Evolutionary conservation across 1,140 invertebrate genomes (phyloP).

Genomic region (Bombus turneri): DNA sequence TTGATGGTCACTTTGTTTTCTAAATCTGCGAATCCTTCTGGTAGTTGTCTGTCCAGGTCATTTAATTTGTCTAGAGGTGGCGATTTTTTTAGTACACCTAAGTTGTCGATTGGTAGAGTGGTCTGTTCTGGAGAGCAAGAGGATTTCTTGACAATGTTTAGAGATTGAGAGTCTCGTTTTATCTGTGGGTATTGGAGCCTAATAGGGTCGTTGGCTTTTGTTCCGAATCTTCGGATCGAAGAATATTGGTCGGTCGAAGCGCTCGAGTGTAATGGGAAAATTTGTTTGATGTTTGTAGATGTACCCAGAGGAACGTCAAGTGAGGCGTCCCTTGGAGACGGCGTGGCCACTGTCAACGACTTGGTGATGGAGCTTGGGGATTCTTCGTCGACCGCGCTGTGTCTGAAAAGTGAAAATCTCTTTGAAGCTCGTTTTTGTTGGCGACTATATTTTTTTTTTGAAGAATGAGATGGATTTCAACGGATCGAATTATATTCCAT

Average conservation of each 20-base stretch:
- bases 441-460: no score
- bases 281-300: slow-evolving; percentile 1
- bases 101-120: background rate
- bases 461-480: no score
- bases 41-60: background rate
- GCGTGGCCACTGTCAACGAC: slow-evolving; percentile 21
- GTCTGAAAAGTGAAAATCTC: slow-evolving; percentile 56
- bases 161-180: background rate
- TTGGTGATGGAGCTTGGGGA: slow-evolving; percentile 65
- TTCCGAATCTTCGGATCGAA: slow-evolving; percentile 8
- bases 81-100: background rate
- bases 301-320: slow-evolving; percentile 24
- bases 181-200: background rate
- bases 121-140: background rate
- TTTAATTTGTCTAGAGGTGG: no score
- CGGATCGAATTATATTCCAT: no score
- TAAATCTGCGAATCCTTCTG: background rate
- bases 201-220: background rate
- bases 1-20: background rate
- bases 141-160: background rate
- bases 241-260: background rate
- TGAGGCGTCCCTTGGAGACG: slow-evolving; percentile 15
- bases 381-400: slow-evolving; percentile 73
- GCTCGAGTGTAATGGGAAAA: slow-evolving; percentile 17
- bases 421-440: no score